Base-by-base conservation (phyloP, 2,888 invertebrate species). In the Tortrix viridana region DNA sequence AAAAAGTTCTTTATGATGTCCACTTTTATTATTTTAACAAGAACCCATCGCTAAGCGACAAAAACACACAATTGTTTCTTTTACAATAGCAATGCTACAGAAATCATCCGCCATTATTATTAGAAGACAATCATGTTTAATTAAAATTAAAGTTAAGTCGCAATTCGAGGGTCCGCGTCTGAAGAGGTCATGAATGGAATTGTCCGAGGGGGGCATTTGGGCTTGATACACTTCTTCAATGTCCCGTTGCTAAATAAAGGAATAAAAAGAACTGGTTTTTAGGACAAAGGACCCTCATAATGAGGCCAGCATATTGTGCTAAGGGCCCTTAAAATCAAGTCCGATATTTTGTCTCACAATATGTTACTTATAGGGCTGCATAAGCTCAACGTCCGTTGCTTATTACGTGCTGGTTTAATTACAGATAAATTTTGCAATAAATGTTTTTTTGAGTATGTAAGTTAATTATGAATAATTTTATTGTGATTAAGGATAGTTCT, bases 271-370 rank as follows among this genome's bases (percentile, higher is more conserved):
- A 92, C 92, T 86, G 87, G 92, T 91, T 88, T 81, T 88, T 82
- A 91, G 90, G 91, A 92, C 91, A 92, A 91, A 89, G 88, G 80
- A 66, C 91, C 90, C 90, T 87, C 81, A 91, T 91, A 90, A 91
- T 92, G 89, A 91, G 86, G 84, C 89, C 84, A 84, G 87, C 87
- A 88, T 87, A 89, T 90, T 91, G 90, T 85, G 79, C 77, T 75
- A 85, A 89, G 91, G 76, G 82, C 88, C 85, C 91, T 90, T 77
- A 81, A 80, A 82, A 80, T 80, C 80, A 78, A 81, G 82, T 83
- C 76, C 74, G 77, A 84, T 80, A 81, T 77, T 81, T 77, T 75
- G 72, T 72, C 69, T 74, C 76, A 81, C 89, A 88, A 87, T 90
- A 89, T 89, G 88, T 76, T 88, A 86, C 81, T 82, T 82, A 82